These are phyloP conservation scores for Microctenopoma steveboyesi DNA, from an alignment of 2,797 vertebrate genomes.

Conservation along the genomic window DNA sequence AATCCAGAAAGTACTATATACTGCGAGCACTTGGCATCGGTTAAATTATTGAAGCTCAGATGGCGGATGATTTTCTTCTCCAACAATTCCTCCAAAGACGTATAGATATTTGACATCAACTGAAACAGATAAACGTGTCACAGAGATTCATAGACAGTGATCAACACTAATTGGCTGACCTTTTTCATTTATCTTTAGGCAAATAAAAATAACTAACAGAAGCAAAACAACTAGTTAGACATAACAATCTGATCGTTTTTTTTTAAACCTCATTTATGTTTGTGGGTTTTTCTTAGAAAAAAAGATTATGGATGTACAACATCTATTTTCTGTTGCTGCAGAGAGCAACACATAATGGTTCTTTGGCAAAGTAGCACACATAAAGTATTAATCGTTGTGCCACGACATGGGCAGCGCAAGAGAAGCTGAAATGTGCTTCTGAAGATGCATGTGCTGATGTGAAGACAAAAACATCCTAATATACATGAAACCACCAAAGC, in stretches of 20 bases:
- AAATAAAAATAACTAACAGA: not conserved
- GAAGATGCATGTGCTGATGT: constrained; percentile 47
- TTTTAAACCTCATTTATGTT: not conserved
- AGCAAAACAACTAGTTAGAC: not conserved
- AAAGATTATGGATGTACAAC: constrained; percentile 8
- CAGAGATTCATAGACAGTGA: not conserved
- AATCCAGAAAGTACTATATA: constrained; percentile 23
- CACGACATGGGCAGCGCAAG: constrained; percentile 27
- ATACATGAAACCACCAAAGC: constrained; percentile 53
- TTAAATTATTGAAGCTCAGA: constrained; percentile 61
- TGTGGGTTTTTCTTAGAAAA: not conserved
- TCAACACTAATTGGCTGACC: not conserved
- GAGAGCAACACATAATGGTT: constrained; percentile 2
- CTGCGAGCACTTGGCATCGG: constrained; percentile 35
- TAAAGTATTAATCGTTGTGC: constrained; percentile 48
- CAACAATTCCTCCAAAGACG: constrained; percentile 2
- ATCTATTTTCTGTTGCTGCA: constrained; percentile 38
- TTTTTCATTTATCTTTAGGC: not conserved
- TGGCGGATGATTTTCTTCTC: constrained; percentile 23
- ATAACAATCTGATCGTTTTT: no score
- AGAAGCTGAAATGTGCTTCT: constrained; percentile 25
- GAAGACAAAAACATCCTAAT: constrained; percentile 57
- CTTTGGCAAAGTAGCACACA: constrained; percentile 26
- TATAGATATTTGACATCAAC: constrained; percentile 20
- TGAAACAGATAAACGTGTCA: constrained; percentile 23